phyloP scores from a whole-genome alignment of 2,797 vertebrate genomes.

The Rhynchonycteris naso region DNA sequence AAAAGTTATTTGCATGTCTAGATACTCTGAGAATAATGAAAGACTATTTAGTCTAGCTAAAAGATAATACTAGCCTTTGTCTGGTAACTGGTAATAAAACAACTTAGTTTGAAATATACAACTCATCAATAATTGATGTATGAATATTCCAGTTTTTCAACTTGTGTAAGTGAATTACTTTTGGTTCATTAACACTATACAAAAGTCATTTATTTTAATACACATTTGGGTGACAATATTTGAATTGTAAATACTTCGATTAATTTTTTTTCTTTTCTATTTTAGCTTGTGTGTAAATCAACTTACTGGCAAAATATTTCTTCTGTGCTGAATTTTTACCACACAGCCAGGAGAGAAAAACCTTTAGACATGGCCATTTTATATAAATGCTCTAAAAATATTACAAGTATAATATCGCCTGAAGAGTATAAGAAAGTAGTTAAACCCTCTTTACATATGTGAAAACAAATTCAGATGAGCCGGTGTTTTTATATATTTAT shows the following conservation, averaged over 20 bases:
- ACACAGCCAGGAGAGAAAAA: slow-evolving; percentile 26
- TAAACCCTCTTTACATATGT: neutral
- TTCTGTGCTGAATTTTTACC: slow-evolving; percentile 51
- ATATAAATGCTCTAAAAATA: neutral
- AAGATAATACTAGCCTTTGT: slow-evolving; percentile 59
- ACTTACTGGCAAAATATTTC: slow-evolving; percentile 70
- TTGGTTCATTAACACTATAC: slow-evolving; percentile 79
- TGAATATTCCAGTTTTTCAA: slow-evolving; percentile 71
- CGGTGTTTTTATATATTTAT: neutral
- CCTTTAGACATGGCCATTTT: slow-evolving; percentile 48
- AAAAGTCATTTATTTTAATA: slow-evolving; percentile 84
- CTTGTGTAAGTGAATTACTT: slow-evolving; percentile 79
- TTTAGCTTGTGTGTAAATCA: slow-evolving; percentile 81
- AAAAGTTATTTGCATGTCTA: slow-evolving; percentile 68
- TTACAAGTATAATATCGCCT: neutral
- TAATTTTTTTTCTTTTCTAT: slow-evolving; percentile 56
- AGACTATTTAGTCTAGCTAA: slow-evolving; percentile 75
- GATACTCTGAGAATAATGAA: slow-evolving; percentile 70
- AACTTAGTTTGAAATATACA: slow-evolving; percentile 78
- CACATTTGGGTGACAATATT: slow-evolving; percentile 76
- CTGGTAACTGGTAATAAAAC: slow-evolving; percentile 70
- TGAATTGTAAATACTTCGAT: slow-evolving; percentile 83
- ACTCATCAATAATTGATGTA: slow-evolving; percentile 79
- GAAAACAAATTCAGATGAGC: neutral
- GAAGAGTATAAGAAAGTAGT: neutral